phyloP scores from a whole-genome alignment of 2,797 vertebrate genomes.

The Ataeniobius toweri region DNA sequence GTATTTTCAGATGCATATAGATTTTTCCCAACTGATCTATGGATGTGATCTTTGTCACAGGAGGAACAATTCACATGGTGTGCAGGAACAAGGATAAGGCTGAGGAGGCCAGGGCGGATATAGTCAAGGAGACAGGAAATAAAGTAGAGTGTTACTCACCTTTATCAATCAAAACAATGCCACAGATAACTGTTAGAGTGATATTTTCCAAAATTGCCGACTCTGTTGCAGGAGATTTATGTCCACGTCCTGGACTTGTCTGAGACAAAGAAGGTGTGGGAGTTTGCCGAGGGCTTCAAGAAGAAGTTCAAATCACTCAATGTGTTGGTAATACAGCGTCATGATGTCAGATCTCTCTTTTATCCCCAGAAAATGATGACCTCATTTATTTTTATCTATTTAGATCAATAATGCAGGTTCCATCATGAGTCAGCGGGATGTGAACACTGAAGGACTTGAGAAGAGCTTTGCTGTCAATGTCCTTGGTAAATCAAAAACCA shows the following conservation, averaged over 20 bases:
- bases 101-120: slow-evolving; percentile 81
- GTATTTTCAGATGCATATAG: neutral
- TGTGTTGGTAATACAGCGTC: slow-evolving; percentile 75
- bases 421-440: slow-evolving; percentile 81
- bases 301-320: slow-evolving; percentile 83
- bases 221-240: slow-evolving; percentile 76
- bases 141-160: slow-evolving; percentile 68
- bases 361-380: neutral
- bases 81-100: slow-evolving; percentile 85
- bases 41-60: slow-evolving; percentile 47
- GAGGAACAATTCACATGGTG: slow-evolving; percentile 84
- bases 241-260: slow-evolving; percentile 83
- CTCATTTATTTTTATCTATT: slow-evolving; percentile 4
- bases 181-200: neutral
- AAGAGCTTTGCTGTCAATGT: slow-evolving; percentile 83
- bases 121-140: slow-evolving; percentile 83
- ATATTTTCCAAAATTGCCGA: slow-evolving; percentile 1
- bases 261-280: slow-evolving; percentile 85
- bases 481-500: slow-evolving; percentile 71
- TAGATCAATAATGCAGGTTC: slow-evolving; percentile 84
- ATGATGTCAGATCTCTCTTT: neutral
- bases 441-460: slow-evolving; percentile 81
- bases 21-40: neutral
- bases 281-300: slow-evolving; percentile 83
- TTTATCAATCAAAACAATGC: neutral